These are phyloP conservation scores for Erethizon dorsatum DNA, from an alignment of 2,797 vertebrate species.

Conservation along the genomic window DNA sequence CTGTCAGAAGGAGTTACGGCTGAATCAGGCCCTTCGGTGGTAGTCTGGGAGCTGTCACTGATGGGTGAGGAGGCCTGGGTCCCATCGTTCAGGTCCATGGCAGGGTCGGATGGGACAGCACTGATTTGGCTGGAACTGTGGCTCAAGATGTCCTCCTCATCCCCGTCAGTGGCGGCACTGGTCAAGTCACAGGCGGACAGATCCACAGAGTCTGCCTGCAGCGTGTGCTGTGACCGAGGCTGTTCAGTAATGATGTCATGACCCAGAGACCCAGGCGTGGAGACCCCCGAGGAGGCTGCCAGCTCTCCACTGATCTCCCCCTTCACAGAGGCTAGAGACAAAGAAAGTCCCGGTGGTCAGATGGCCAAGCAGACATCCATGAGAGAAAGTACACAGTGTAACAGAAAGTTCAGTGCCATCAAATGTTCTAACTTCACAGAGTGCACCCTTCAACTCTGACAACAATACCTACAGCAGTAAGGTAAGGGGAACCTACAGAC, in stretches of 20 bases:
- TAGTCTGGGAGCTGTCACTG: conserved; percentile 99
- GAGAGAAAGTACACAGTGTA: background rate
- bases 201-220: conserved; percentile 96
- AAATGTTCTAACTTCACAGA: background rate
- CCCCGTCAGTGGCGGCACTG: conserved; percentile 90
- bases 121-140: conserved; percentile 95
- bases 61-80: conserved; percentile 94
- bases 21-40: conserved; percentile 98
- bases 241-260: conserved; percentile 98
- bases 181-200: conserved; percentile 92
- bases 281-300: conserved; percentile 89
- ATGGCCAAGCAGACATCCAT: background rate
- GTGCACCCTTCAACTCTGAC: background rate
- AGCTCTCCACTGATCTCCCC: conserved; percentile 89
- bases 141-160: conserved; percentile 95
- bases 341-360: conserved; percentile 47
- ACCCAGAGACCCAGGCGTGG: conserved; percentile 87
- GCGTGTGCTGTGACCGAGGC: conserved; percentile 95
- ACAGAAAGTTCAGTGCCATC: background rate
- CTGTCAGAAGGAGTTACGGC: conserved; percentile 98
- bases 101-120: conserved; percentile 92
- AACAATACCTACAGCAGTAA: accelerated
- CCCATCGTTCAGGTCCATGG: conserved; percentile 89
- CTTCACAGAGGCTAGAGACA: conserved; percentile 91
- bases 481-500: background rate